phyloP scores from a whole-genome alignment of 2,797 vertebrate genomes.

The Setipinna tenuifilis region DNA sequence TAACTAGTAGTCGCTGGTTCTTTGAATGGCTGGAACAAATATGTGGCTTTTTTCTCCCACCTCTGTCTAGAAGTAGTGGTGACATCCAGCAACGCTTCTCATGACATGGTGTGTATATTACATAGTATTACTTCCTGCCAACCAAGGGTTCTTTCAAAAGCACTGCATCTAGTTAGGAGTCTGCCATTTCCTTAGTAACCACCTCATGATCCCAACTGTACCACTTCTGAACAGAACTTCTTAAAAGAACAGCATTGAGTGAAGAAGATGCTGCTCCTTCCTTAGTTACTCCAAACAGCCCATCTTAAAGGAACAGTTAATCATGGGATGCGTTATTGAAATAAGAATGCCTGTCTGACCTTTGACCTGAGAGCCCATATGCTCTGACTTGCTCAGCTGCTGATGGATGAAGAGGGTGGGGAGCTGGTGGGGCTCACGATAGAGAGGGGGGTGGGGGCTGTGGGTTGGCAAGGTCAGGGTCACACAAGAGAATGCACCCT shows the following conservation, averaged over 20 bases:
- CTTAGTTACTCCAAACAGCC: neutral
- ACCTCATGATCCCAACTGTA: neutral
- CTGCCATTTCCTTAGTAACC: neutral
- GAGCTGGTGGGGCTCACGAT: neutral
- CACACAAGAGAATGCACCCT: neutral
- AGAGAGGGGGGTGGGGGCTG: neutral
- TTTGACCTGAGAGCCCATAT: neutral
- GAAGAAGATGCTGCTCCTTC: neutral
- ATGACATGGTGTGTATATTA: no score
- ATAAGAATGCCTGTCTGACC: slow-evolving; percentile 2
- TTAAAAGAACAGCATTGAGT: neutral
- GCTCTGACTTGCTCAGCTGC: neutral
- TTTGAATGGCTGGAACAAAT: no score
- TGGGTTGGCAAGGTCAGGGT: neutral
- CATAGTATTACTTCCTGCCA: neutral
- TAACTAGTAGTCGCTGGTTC: no score
- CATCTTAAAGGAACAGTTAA: neutral
- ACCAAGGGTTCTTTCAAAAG: neutral
- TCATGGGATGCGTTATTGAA: neutral
- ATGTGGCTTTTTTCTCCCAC: no score
- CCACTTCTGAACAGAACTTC: neutral
- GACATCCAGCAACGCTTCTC: no score
- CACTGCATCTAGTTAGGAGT: neutral
- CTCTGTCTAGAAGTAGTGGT: neutral
- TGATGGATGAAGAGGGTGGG: neutral